A percentile compares a stretch with the other conserved stretches of the same genome.
Conservation (phyloP, 2,888 invertebrate genomes). For the Dryobota labecula region DNA sequence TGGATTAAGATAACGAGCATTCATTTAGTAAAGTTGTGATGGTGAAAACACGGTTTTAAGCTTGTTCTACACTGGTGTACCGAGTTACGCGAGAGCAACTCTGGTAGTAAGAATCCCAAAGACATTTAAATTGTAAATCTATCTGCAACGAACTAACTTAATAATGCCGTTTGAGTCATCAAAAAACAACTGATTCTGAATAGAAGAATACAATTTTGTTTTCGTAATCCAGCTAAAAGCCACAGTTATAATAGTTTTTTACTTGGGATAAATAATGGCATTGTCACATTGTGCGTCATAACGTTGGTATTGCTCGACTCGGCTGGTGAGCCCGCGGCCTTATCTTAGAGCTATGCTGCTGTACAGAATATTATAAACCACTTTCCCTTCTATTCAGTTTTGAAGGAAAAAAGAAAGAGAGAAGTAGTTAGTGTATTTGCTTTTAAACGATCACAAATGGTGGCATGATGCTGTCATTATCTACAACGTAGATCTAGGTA, state of each 20-base stretch:
- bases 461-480: not conserved
- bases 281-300: constrained; percentile 40
- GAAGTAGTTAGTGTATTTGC: constrained; percentile 6
- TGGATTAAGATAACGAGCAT: constrained; percentile 52
- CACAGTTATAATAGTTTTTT: constrained; percentile 37
- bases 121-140: constrained; percentile 22
- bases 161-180: constrained; percentile 43
- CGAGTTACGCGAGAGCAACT: not conserved
- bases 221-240: constrained; percentile 16
- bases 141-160: constrained; percentile 29
- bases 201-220: constrained; percentile 41
- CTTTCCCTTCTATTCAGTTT: constrained; percentile 12
- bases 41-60: constrained; percentile 37
- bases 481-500: not conserved
- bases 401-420: not conserved
- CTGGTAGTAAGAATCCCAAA: not conserved
- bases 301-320: not conserved
- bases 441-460: constrained; percentile 8
- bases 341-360: constrained; percentile 16
- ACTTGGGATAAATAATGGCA: constrained; percentile 14
- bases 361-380: constrained; percentile 21
- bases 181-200: constrained; percentile 39
- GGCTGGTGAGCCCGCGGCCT: constrained; percentile 5
- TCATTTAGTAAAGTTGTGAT: constrained; percentile 43
- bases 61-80: constrained; percentile 33